Base-by-base conservation (phyloP, 2,113 vertebrate genomes). In the Amphilophus citrinellus region DNA sequence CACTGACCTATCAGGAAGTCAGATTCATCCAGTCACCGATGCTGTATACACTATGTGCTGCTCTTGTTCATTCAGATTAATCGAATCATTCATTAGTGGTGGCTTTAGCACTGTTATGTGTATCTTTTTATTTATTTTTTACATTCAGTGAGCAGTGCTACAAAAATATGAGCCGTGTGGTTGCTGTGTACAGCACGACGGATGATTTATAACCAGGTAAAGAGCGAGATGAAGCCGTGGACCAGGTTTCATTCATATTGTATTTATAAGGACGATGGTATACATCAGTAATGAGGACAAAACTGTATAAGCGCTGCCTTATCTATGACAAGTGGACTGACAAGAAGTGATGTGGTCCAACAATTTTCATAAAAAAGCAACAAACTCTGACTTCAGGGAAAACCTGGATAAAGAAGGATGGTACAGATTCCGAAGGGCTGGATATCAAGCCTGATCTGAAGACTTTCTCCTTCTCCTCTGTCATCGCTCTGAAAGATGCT, bases 231-330 rank as follows among this genome's bases (percentile, higher is more conserved):
- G 47, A 85, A 60, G 53, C 44, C 37, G 11, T 59, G 11, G 44
- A 78, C 61, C 9, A 47, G 57, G 62, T 47, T 42, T 87, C 30
- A 73, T 20, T 66, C 7, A 0, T 82, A 71, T 53, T 18, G 57
- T 10, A 57, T 92, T 90, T 81, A 89, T 88, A 81, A 68, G 85
- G 58, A 62, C 1, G 3, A 11, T 9, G 22, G 53, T n/a, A 5
- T 75, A 77, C 79, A 62, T 82, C 50, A 71, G 39, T 35, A 82
- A 3, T 1, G 27, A 92, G 92, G 92, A 88, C 89, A 90, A 89
- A 89, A 56, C 84, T 84, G 90, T 77, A 91, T 91, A 93, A 89
- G 91, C 79, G 89, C 47, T 1, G 5, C 5, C 84, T 92, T 91
- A 91, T 94, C 84, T 83, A 15, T 68, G 82, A 62, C 65, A 82